These are phyloP conservation scores for Platichthys flesus DNA, from an alignment of 2,113 vertebrate species.

Conservation along the genomic window DNA sequence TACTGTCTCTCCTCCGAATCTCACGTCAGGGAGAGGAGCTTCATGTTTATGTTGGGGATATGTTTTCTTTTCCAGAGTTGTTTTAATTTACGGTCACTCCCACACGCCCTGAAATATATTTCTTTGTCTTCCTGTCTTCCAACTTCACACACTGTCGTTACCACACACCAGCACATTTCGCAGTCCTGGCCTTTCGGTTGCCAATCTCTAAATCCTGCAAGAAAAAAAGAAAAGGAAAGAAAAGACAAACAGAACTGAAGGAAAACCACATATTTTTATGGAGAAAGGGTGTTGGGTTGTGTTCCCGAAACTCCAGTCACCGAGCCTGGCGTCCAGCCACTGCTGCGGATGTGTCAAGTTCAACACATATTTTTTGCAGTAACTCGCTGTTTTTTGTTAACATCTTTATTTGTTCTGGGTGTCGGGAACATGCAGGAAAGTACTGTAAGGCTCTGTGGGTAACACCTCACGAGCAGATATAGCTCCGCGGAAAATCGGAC, in stretches of 20 bases:
- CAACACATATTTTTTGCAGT: neutral
- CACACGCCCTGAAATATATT: too few species aligned
- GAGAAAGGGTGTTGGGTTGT: constrained; percentile 43
- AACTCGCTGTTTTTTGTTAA: constrained; percentile 11
- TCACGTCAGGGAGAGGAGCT: constrained; percentile 24
- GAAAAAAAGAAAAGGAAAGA: neutral
- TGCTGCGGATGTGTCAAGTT: constrained; percentile 28
- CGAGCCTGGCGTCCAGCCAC: constrained; percentile 30
- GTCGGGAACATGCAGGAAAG: neutral
- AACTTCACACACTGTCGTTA: constrained; percentile 2
- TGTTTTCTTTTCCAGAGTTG: constrained; percentile 8
- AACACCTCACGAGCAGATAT: constrained; percentile 2
- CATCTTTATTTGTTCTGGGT: constrained; percentile 9
- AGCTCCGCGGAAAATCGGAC: constrained; percentile 24
- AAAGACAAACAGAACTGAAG: neutral
- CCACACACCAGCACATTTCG: neutral
- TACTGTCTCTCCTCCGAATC: too few species aligned
- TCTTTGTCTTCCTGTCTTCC: constrained; percentile 23
- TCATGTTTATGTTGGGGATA: constrained; percentile 54
- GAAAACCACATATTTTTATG: constrained; percentile 51
- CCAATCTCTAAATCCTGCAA: constrained; percentile 5
- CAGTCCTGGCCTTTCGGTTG: neutral
- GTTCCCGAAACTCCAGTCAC: constrained; percentile 54
- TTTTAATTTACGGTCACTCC: constrained; percentile 58
- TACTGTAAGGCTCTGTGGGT: constrained; percentile 1